Evolutionary conservation across 2,797 vertebrate species (phyloP).

Genomic region (Anniella stebbinsi): DNA sequence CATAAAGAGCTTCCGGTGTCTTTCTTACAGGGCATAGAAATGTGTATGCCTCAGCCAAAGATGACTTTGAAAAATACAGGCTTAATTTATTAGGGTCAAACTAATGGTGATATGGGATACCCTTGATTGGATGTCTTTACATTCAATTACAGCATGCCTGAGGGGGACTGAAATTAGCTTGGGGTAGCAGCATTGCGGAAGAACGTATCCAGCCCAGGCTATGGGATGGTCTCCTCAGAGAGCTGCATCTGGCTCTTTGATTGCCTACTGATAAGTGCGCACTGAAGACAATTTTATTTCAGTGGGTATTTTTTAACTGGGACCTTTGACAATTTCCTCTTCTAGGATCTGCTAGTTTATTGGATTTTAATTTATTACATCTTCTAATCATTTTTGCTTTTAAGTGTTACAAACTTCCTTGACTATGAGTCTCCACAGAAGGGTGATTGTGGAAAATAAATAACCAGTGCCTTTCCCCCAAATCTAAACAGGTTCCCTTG

Average conservation of each 20-base stretch:
- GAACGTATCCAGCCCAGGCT: not conserved
- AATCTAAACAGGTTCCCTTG: not conserved
- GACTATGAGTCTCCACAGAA: too few relatives aligned
- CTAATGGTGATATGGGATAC: not conserved
- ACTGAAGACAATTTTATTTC: not conserved
- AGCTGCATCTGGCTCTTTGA: not conserved
- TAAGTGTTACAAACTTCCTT: not conserved
- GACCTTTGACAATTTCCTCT: not conserved
- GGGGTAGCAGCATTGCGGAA: too few relatives aligned
- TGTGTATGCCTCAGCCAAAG: not conserved
- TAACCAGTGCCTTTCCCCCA: not conserved
- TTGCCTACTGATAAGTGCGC: not conserved
- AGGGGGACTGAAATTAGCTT: not conserved
- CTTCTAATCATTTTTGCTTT: not conserved
- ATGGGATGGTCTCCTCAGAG: too few relatives aligned
- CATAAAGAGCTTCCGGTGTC: not conserved
- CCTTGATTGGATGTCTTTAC: not conserved
- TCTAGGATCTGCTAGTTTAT: not conserved
- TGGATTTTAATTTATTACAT: not conserved
- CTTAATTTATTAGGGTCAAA: not conserved
- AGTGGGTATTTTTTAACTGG: not conserved
- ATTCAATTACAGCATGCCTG: not conserved
- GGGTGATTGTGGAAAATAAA: not conserved
- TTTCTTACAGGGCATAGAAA: not conserved
- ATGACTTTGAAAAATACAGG: not conserved